Conservation (phyloP, 2,113 vertebrate genomes). For the Austrofundulus limnaeus region DNA sequence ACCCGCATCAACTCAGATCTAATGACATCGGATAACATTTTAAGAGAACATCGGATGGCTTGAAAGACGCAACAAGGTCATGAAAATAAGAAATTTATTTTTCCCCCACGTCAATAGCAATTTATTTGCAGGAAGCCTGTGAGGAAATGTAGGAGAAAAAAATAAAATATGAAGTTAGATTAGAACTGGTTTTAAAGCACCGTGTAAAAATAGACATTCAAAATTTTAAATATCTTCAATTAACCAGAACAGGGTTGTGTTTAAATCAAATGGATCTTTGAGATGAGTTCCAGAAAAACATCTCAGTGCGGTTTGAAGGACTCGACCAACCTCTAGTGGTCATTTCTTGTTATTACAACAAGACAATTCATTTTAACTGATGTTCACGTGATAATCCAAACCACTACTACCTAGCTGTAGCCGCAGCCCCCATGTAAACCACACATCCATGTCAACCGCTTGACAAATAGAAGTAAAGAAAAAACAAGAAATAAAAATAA, state of each 20-base stretch:
- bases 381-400: slow-evolving; percentile 15
- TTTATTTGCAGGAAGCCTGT: background rate
- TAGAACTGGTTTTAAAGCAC: background rate
- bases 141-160: background rate
- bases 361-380: slow-evolving; percentile 7
- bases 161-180: background rate
- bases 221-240: background rate
- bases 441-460: too few relatives aligned
- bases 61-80: background rate
- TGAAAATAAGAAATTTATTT: background rate
- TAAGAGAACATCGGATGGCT: slow-evolving; percentile 13
- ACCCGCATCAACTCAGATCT: slow-evolving; percentile 28
- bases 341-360: slow-evolving; percentile 5
- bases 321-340: slow-evolving; percentile 60
- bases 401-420: background rate
- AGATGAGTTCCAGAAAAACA: background rate
- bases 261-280: background rate
- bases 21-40: slow-evolving; percentile 52
- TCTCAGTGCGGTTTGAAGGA: slow-evolving; percentile 2
- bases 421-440: too few relatives aligned
- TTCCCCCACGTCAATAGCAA: too few relatives aligned
- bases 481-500: too few relatives aligned
- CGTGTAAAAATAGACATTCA: background rate
- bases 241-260: background rate
- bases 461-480: too few relatives aligned